Evolutionary conservation across 2,888 invertebrate species (phyloP), one percentile per base, ranked within the genome.

Genomic region (Papilio gigon): DNA sequence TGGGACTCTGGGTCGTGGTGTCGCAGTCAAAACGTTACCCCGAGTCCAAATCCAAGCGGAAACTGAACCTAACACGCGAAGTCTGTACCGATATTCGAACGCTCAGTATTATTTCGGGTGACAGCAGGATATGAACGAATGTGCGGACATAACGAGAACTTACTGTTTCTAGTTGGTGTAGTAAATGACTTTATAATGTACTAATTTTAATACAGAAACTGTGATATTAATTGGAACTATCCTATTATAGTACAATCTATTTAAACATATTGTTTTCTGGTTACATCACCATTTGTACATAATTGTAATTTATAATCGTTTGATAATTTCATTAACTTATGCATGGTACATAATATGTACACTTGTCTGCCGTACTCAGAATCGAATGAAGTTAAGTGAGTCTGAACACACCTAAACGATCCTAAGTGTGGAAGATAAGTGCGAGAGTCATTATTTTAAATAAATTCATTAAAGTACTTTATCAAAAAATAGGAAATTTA

Each of bases 31-130:
- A 85, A 92, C 86, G 71, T 82, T 89, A 50, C 89, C 88, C 64
- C 83, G 89, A 79, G 88, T 87, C 70, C 93, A 89, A 78, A 83
- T 90, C 76, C 92, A 93, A 77, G 78, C 85, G 27, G 93, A 93
- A 82, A 88, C 88, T 63, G 92, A 92, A 80, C 92, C 91, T 77
- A 92, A 86, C 80, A 93, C 95, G 0, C 89, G 95, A 80, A 94
- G 94, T 87, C 87, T 95, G 78, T 94, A 93, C 87, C 90, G 94
- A 80, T 93, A 93, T 84, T 93, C 94, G 73, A 94, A 94, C 80
- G 93, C 93, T 60, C 94, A 94, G 79, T 95, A 95, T 84, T 96
- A 95, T 84, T 96, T 95, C 82, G 96, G 95, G 94, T 96, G 95
- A 95, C 95, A 93, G 80, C 92, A 94, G 84, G 93, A 93, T 74